Evolutionary conservation across 2,888 invertebrate genomes (phyloP).

Genomic region (Amaurobius ferox): DNA sequence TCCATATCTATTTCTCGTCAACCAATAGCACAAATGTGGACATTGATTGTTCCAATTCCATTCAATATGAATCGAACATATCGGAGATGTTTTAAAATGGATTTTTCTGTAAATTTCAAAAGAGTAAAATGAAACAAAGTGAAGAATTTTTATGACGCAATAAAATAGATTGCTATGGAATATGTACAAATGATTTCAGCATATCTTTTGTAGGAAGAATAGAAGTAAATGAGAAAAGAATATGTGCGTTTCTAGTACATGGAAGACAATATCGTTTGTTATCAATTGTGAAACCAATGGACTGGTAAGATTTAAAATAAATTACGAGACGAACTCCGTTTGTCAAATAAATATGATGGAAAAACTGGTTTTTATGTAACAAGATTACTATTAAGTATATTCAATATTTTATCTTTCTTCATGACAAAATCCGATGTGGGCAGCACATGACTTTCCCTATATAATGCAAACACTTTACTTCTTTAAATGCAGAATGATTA

Average conservation of each 20-base stretch:
- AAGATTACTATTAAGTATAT: too few relatives aligned
- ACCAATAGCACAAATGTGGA: neutral
- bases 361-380: too few relatives aligned
- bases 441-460: too few relatives aligned
- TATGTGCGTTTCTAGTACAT: neutral
- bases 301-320: neutral
- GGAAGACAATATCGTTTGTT: neutral
- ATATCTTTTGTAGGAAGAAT: neutral
- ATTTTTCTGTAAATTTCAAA: neutral
- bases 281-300: neutral
- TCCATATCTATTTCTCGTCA: too few relatives aligned
- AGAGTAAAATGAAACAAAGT: neutral
- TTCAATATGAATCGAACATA: neutral
- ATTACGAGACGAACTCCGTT: too few relatives aligned
- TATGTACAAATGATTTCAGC: constrained; percentile 3
- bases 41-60: too few relatives aligned
- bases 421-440: too few relatives aligned
- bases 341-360: too few relatives aligned
- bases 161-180: neutral
- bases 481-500: too few relatives aligned
- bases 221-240: neutral
- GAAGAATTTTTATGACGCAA: neutral
- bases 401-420: too few relatives aligned
- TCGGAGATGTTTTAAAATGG: neutral
- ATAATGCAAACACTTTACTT: too few relatives aligned